Evolutionary conservation across 2,797 vertebrate species (phyloP).

Genomic region (Darevskia mixta): DNA sequence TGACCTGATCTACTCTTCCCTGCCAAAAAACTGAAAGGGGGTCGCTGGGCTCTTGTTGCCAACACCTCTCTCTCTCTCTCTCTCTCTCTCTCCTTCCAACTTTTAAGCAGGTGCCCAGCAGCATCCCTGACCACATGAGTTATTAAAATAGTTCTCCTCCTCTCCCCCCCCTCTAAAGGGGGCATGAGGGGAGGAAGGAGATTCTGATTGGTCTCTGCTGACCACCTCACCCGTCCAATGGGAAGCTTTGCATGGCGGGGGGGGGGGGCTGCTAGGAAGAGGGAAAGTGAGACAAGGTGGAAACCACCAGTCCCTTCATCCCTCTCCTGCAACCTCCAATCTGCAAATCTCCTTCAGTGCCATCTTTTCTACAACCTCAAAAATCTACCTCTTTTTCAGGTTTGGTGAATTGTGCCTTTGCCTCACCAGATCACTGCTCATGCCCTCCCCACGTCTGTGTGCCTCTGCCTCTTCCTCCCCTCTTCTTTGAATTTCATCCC

Average conservation of each 20-base stretch:
- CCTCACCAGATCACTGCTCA: background rate
- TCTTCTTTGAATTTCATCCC: background rate
- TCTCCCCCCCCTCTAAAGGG: background rate
- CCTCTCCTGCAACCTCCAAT: background rate
- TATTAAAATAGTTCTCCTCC: background rate
- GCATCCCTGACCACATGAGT: background rate
- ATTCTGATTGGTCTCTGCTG: slow-evolving; percentile 3
- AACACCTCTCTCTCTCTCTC: background rate
- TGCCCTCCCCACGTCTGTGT: background rate
- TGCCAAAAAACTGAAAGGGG: slow-evolving; percentile 10
- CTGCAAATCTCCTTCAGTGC: background rate
- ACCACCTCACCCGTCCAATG: background rate
- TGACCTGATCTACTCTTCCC: slow-evolving; percentile 8
- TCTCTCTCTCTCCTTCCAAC: background rate
- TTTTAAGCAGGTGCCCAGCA: background rate
- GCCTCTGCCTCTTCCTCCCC: background rate
- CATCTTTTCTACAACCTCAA: too few relatives aligned
- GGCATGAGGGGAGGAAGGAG: background rate
- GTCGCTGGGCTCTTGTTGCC: background rate
- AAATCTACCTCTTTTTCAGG: background rate
- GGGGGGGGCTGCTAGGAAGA: too few relatives aligned
- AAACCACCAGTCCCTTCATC: too few relatives aligned
- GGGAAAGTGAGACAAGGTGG: too few relatives aligned
- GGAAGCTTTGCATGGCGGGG: background rate
- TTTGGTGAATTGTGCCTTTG: background rate